A percentile compares a stretch with the other conserved stretches of the same genome.
These are phyloP conservation scores for Chaetorhynchus papuensis DNA, from an alignment of 2,113 vertebrate species.

Conservation along the genomic window DNA sequence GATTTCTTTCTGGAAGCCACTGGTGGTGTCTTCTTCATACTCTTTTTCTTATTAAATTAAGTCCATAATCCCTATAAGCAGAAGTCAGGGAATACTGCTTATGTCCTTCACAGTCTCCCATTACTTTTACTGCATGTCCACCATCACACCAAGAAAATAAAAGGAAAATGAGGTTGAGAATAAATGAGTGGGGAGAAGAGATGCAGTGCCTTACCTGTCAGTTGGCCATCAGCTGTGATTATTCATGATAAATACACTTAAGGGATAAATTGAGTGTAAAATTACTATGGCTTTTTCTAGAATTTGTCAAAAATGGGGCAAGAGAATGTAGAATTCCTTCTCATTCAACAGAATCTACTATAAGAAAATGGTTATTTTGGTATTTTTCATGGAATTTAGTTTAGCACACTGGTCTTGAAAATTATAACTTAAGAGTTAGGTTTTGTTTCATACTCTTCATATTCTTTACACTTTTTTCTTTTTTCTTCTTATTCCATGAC, in stretches of 20 bases:
- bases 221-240: not conserved
- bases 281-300: not conserved
- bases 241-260: not conserved
- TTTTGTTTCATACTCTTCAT: not conserved
- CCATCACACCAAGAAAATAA: not conserved
- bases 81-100: not conserved
- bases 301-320: not conserved
- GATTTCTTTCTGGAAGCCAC: not conserved
- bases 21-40: not conserved
- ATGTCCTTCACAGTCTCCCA: not conserved
- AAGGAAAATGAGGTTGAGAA: not conserved
- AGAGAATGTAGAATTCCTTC: not conserved
- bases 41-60: not conserved
- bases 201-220: not conserved
- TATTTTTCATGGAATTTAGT: not conserved
- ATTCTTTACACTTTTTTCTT: not conserved
- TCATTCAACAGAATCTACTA: not conserved
- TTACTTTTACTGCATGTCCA: not conserved
- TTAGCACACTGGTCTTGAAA: not conserved
- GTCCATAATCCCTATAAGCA: not conserved
- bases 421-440: not conserved
- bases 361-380: not conserved
- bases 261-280: slow-evolving; percentile 11
- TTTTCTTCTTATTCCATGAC: not conserved
- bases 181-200: not conserved